A percentile compares a stretch with the other conserved stretches of the same genome.
These are phyloP conservation scores for Scrobipalpa atriplicella DNA, from an alignment of 2,888 invertebrate genomes.

Conservation along the genomic window DNA sequence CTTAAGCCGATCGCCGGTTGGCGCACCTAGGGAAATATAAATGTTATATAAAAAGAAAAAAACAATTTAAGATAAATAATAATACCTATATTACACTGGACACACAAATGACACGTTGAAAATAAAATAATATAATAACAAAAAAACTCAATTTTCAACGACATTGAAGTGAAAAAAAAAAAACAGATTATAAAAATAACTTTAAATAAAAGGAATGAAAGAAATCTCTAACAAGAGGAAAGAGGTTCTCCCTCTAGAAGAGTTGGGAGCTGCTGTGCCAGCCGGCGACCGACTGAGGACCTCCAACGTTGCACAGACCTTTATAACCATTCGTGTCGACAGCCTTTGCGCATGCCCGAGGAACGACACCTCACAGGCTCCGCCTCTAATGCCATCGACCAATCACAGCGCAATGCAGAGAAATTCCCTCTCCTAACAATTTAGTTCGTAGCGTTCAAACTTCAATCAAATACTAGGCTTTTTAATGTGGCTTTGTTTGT, in stretches of 20 bases:
- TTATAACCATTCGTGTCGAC: neutral
- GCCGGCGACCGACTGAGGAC: slow-evolving; percentile 11
- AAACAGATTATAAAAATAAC: neutral
- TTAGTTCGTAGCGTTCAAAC: neutral
- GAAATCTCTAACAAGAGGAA: neutral
- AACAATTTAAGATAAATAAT: neutral
- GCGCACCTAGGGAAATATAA: too few species aligned
- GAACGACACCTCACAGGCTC: neutral
- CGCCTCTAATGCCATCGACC: neutral
- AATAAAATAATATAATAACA: too few species aligned
- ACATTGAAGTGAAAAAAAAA: too few species aligned
- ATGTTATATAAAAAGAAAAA: neutral
- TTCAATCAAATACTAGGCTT: neutral
- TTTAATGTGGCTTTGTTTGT: too few species aligned
- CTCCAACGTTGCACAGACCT: neutral
- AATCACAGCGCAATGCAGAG: neutral
- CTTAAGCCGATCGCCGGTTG: too few species aligned
- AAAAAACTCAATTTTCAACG: too few species aligned
- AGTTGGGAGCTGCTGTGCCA: neutral
- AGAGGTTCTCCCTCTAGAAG: neutral
- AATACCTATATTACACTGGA: too few species aligned
- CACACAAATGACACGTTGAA: too few species aligned
- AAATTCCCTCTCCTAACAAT: neutral
- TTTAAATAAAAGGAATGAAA: neutral
- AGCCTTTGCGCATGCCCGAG: neutral